These are phyloP conservation scores for Liasis olivaceus DNA, from an alignment of 2,797 vertebrate species.

Conservation along the genomic window DNA sequence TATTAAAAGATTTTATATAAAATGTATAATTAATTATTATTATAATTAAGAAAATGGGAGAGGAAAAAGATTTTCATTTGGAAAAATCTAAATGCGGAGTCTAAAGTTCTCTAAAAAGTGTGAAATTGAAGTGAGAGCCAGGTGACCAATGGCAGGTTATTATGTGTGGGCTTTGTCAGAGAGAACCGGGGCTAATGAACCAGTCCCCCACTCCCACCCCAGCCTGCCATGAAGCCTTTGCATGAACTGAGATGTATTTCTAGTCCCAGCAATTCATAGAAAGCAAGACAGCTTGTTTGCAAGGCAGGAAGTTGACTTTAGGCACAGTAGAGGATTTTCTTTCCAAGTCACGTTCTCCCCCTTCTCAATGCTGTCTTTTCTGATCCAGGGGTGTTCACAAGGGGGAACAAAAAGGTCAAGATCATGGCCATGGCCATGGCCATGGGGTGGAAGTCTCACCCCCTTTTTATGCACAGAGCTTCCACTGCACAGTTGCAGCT, in stretches of 20 bases:
- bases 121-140: not conserved
- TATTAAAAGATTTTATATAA: not conserved
- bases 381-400: too few relatives aligned
- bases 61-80: not conserved
- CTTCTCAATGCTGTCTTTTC: too few relatives aligned
- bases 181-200: not conserved
- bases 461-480: too few relatives aligned
- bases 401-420: too few relatives aligned
- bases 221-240: not conserved
- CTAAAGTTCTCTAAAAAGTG: not conserved
- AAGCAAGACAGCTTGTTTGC: not conserved
- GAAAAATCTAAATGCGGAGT: not conserved
- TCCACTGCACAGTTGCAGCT: too few relatives aligned
- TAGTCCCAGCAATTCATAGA: not conserved
- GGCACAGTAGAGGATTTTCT: too few relatives aligned
- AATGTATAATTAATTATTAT: not conserved
- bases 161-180: not conserved
- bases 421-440: too few relatives aligned
- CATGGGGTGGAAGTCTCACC: too few relatives aligned
- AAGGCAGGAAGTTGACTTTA: too few relatives aligned
- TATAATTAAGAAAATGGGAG: not conserved
- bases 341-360: too few relatives aligned
- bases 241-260: not conserved
- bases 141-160: not conserved
- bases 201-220: not conserved